Evolutionary conservation across 2,888 invertebrate species (phyloP).

Genomic region (Heliconius aoede): DNA sequence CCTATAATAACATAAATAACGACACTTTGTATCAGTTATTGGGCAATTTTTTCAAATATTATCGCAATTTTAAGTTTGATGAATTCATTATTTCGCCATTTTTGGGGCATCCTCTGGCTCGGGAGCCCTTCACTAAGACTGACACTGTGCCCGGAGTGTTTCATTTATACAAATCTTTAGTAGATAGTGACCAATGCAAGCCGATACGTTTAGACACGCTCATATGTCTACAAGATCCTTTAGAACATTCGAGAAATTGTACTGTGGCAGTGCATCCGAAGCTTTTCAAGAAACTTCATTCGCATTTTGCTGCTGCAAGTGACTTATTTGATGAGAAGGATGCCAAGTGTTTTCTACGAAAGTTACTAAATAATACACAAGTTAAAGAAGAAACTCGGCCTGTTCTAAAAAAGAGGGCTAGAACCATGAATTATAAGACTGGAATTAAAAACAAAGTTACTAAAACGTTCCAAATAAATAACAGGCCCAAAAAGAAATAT

Average conservation of each 20-base stretch:
- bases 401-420: not conserved
- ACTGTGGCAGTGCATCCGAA: slow-evolving; percentile 48
- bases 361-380: slow-evolving; percentile 16
- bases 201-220: slow-evolving; percentile 45
- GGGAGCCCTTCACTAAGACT: slow-evolving; percentile 42
- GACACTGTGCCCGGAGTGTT: slow-evolving; percentile 48
- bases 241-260: slow-evolving; percentile 54
- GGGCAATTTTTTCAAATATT: slow-evolving; percentile 58
- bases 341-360: slow-evolving; percentile 25
- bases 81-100: slow-evolving; percentile 52
- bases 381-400: not conserved
- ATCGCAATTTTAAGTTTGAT: slow-evolving; percentile 53
- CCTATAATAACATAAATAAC: slow-evolving; percentile 29
- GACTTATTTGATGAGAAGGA: slow-evolving; percentile 43
- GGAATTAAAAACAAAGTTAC: slow-evolving; percentile 23
- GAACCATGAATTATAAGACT: slow-evolving; percentile 5
- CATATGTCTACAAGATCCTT: slow-evolving; percentile 55
- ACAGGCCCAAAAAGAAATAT: not conserved
- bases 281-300: slow-evolving; percentile 41
- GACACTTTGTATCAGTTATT: slow-evolving; percentile 53
- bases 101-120: slow-evolving; percentile 48
- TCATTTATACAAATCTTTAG: slow-evolving; percentile 49
- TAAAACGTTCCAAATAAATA: not conserved
- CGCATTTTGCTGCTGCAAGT: slow-evolving; percentile 41
- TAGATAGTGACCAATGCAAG: not conserved